These are phyloP conservation scores for Cromileptes altivelis DNA, from an alignment of 2,113 vertebrate species.

Conservation along the genomic window DNA sequence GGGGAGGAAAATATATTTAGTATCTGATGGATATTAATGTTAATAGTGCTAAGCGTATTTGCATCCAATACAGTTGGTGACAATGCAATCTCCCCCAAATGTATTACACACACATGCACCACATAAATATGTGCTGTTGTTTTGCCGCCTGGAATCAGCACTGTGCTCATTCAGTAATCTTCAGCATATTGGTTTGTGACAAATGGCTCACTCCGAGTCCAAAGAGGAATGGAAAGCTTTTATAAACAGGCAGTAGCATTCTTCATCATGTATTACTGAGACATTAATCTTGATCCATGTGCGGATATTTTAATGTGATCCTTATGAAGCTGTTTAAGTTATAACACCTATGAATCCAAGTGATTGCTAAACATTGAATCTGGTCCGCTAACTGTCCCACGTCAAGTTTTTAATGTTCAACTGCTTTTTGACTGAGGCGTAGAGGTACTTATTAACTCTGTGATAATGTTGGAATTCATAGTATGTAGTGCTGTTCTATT, in stretches of 20 bases:
- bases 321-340: background rate
- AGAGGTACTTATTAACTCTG: too few species aligned
- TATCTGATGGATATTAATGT: constrained; percentile 71
- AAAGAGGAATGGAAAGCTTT: constrained; percentile 33
- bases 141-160: constrained; percentile 32
- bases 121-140: constrained; percentile 28
- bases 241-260: constrained; percentile 50
- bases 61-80: constrained; percentile 61
- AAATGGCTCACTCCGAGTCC: constrained; percentile 55
- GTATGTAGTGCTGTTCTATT: background rate
- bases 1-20: constrained; percentile 59
- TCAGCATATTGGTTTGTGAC: constrained; percentile 62
- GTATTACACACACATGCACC: constrained; percentile 48
- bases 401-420: background rate
- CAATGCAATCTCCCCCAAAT: constrained; percentile 69
- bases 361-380: background rate
- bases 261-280: constrained; percentile 31
- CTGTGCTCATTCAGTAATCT: constrained; percentile 46
- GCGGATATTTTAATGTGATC: background rate
- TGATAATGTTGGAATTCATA: background rate
- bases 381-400: background rate
- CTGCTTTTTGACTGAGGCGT: background rate
- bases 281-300: constrained; percentile 57
- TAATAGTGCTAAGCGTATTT: constrained; percentile 65
- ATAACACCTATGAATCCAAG: background rate